A percentile compares a stretch with the other conserved stretches of the same genome.
Evolutionary conservation across 2,888 invertebrate genomes (phyloP).

Genomic region (Mimachlamys varia): DNA sequence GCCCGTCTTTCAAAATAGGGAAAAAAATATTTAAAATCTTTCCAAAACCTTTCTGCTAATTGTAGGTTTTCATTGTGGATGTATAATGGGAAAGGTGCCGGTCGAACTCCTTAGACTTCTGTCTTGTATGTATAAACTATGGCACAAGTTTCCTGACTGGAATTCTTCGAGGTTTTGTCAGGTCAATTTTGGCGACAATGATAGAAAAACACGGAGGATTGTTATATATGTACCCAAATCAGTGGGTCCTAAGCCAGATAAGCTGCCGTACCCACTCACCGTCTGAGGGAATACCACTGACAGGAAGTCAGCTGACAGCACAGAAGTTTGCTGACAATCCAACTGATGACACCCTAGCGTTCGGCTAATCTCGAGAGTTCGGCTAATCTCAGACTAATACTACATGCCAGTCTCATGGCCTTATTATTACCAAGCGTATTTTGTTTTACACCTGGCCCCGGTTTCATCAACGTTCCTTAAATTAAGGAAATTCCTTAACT

Average conservation of each 20-base stretch:
- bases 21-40: neutral
- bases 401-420: neutral
- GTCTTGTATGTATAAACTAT: neutral
- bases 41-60: too few species aligned
- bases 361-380: neutral
- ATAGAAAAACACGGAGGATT: neutral
- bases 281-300: neutral
- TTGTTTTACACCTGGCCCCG: too few species aligned
- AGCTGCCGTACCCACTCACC: neutral
- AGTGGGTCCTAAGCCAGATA: neutral
- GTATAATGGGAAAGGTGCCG: too few species aligned
- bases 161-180: neutral
- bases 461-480: too few species aligned
- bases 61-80: too few species aligned
- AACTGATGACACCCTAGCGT: neutral
- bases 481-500: too few species aligned
- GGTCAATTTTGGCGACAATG: neutral
- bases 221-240: neutral
- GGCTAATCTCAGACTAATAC: neutral
- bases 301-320: constrained; percentile 1
- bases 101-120: neutral
- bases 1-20: neutral
- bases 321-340: neutral
- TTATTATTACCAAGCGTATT: too few species aligned
- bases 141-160: neutral